Conservation (phyloP, 2,113 vertebrate species). For the Coptodon rendalli region DNA sequence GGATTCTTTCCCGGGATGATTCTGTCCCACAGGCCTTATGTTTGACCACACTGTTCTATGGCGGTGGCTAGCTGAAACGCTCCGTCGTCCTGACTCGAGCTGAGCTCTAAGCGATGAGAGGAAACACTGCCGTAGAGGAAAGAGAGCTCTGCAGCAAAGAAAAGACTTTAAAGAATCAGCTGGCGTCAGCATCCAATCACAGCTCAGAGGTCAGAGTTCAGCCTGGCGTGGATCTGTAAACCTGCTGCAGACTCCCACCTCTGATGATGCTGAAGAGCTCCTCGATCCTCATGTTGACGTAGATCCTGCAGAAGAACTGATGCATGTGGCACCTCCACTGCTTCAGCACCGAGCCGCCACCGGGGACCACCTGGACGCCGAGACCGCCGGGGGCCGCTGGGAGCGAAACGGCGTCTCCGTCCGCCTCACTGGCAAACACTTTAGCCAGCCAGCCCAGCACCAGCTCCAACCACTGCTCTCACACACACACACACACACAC, state of each 20-base stretch:
- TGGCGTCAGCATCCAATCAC: neutral
- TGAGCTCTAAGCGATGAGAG: neutral
- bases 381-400: neutral
- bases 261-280: conserved; percentile 97
- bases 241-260: conserved; percentile 64
- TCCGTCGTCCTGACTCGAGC: neutral
- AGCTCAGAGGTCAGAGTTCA: neutral
- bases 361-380: neutral
- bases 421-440: conserved; percentile 74
- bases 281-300: conserved; percentile 92
- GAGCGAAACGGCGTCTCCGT: neutral
- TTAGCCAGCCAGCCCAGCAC: conserved; percentile 92
- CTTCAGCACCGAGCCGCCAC: conserved; percentile 67
- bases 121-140: neutral
- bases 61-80: rapidly evolving
- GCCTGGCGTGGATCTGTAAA: neutral
- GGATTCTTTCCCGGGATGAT: neutral
- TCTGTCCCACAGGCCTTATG: neutral
- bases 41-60: neutral
- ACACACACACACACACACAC: neutral
- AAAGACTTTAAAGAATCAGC: neutral
- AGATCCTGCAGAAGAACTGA: conserved; percentile 93
- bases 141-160: neutral
- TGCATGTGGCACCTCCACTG: conserved; percentile 94
- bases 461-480: conserved; percentile 87